A percentile compares a stretch with the other conserved stretches of the same genome.
Conservation (phyloP, 2,113 vertebrate genomes). For the Gymnogyps californianus region DNA sequence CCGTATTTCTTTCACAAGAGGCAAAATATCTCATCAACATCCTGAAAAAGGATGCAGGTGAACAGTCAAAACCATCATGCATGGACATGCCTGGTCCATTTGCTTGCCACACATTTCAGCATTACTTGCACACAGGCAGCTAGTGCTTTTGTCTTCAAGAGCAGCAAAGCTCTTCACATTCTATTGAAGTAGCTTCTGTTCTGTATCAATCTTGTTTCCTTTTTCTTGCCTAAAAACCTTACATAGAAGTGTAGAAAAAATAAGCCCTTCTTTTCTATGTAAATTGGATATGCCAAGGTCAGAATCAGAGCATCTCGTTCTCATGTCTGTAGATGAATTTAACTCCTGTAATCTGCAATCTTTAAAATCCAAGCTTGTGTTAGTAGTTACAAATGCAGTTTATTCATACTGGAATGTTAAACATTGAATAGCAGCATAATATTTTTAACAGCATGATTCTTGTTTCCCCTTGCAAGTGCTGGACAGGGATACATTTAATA, state of each 20-base stretch:
- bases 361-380: background rate
- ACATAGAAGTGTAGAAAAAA: background rate
- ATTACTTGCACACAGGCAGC: background rate
- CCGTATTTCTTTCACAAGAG: background rate
- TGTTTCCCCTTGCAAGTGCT: background rate
- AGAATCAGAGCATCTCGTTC: background rate
- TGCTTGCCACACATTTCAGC: background rate
- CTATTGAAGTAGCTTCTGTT: background rate
- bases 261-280: background rate
- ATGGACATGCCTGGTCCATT: background rate
- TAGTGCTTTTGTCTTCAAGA: background rate
- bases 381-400: background rate
- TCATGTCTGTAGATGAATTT: background rate
- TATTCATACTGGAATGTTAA: background rate
- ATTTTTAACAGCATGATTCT: background rate
- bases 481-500: background rate
- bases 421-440: background rate
- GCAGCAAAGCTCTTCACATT: background rate
- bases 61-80: background rate
- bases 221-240: background rate
- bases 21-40: background rate
- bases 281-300: background rate
- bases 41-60: background rate
- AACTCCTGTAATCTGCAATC: background rate
- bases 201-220: background rate